Percentiles rank a stretch among this genome's conserved stretches.
Conservation (phyloP, 2,113 vertebrate genomes). For the Mobula birostris region DNA sequence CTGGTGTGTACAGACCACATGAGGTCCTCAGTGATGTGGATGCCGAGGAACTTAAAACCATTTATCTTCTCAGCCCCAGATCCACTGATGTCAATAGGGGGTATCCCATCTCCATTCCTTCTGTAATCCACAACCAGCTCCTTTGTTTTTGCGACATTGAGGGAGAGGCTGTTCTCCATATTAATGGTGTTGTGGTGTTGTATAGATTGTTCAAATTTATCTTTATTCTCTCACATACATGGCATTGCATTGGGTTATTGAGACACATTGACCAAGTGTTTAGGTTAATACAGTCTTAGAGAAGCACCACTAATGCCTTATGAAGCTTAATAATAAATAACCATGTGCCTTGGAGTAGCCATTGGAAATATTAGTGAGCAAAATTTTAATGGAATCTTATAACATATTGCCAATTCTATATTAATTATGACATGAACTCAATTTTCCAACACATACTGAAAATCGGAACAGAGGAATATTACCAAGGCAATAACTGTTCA, state of each 20-base stretch:
- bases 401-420: neutral
- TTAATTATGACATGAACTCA: neutral
- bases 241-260: neutral
- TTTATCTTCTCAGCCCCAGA: no score
- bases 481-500: neutral
- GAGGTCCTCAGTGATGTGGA: no score
- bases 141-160: no score
- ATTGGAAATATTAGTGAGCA: neutral
- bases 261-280: neutral
- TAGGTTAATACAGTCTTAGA: neutral
- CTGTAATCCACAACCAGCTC: no score
- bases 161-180: no score
- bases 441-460: neutral
- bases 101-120: no score
- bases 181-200: neutral
- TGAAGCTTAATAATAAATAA: neutral
- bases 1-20: no score
- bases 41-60: no score
- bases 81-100: no score
- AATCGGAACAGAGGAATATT: neutral
- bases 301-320: neutral
- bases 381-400: neutral
- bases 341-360: neutral
- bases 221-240: neutral
- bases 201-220: neutral